phyloP scores from a whole-genome alignment of 1,140 invertebrate genomes.

The Drosophila bocki region DNA sequence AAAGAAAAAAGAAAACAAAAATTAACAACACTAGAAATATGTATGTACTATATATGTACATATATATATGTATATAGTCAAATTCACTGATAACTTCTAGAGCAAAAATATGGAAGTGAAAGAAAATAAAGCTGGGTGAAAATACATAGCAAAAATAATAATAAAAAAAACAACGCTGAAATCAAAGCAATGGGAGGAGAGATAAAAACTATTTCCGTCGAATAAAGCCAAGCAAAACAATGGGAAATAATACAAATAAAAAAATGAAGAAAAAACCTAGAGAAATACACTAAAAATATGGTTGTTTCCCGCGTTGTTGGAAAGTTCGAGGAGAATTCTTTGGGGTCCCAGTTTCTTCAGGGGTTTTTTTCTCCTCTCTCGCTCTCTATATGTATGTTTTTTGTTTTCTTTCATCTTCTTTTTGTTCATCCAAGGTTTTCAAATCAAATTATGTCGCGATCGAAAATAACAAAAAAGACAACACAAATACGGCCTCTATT shows the following conservation, averaged over 20 bases:
- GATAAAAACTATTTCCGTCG: constrained; percentile 71
- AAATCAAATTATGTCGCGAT: constrained; percentile 51
- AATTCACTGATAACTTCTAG: constrained; percentile 61
- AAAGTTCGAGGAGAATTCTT: constrained; percentile 45
- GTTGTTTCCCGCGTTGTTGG: constrained; percentile 10
- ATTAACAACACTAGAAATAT: constrained; percentile 13
- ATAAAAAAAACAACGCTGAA: constrained; percentile 4
- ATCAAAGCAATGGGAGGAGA: constrained; percentile 23
- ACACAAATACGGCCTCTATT: constrained; percentile 42
- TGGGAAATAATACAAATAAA: constrained; percentile 29
- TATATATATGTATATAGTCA: constrained; percentile 9
- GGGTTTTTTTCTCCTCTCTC: neutral
- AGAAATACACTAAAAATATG: constrained; percentile 35
- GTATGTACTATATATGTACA: neutral
- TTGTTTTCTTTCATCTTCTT: constrained; percentile 3
- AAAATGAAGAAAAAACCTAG: constrained; percentile 4
- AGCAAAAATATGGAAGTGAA: constrained; percentile 17
- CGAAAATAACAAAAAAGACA: constrained; percentile 48
- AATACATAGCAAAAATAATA: constrained; percentile 23
- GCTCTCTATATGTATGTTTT: too few species aligned
- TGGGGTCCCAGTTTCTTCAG: constrained; percentile 10
- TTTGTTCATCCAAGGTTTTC: constrained; percentile 31
- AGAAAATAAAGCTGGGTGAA: constrained; percentile 15
- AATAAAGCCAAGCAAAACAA: constrained; percentile 54
- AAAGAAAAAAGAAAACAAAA: constrained; percentile 36